A percentile compares a stretch with the other conserved stretches of the same genome.
phyloP scores from a whole-genome alignment of 2,888 invertebrate species.

The Pecten maximus region DNA sequence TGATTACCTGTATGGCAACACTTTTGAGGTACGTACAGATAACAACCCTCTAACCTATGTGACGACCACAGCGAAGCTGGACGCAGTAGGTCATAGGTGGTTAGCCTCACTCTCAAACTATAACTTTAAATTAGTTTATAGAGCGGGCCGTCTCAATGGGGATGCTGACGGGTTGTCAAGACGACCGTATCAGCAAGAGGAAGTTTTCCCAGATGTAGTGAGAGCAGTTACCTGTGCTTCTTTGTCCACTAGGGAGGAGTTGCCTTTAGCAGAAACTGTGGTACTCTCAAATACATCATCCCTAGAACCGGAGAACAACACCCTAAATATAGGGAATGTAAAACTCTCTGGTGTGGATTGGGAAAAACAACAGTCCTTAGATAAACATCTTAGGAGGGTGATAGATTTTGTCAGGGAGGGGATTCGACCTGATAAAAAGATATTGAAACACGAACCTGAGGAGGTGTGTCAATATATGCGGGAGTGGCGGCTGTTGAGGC shows the following conservation, averaged over 20 bases:
- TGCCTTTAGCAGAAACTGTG: not conserved
- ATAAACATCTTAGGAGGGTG: no score
- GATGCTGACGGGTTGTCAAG: constrained; percentile 60
- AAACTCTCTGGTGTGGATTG: no score
- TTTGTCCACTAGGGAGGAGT: not conserved
- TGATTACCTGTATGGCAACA: constrained; percentile 52
- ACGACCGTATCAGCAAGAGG: constrained; percentile 23
- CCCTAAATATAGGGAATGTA: not conserved
- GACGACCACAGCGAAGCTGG: constrained; percentile 51
- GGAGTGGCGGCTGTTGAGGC: constrained; percentile 26
- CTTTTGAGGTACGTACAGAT: constrained; percentile 48
- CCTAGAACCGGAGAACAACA: not conserved
- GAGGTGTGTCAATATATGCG: not conserved
- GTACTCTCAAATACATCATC: not conserved
- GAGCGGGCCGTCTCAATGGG: constrained; percentile 45
- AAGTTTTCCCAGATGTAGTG: constrained; percentile 39
- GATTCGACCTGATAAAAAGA: no score
- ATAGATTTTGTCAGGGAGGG: no score
- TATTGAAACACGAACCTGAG: no score
- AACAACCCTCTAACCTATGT: constrained; percentile 57
- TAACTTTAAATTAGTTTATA: constrained; percentile 48
- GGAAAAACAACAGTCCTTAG: no score
- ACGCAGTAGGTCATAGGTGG: constrained; percentile 54
- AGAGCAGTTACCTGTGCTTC: constrained; percentile 37
- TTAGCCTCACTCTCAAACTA: constrained; percentile 52